phyloP scores from a whole-genome alignment of 2,797 vertebrate species.

The Acanthis flammea region DNA sequence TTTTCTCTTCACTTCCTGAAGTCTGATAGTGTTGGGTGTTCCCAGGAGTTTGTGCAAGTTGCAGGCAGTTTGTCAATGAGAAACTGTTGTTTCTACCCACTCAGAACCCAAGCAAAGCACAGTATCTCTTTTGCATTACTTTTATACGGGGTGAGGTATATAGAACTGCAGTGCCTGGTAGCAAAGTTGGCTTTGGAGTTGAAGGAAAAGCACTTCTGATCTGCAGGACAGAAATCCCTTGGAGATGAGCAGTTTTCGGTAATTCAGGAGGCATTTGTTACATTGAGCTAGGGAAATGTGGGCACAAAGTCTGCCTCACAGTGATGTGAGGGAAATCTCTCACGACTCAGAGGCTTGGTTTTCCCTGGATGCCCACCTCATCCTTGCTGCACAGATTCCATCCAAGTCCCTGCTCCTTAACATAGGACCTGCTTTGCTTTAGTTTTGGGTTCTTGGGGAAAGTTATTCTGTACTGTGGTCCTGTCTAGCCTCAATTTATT shows the following conservation, averaged over 20 bases:
- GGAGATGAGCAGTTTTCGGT: not conserved
- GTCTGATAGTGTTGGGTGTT: not conserved
- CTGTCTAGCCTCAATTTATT: not conserved
- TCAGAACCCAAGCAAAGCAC: not conserved
- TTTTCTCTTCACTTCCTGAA: not conserved
- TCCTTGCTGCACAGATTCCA: not conserved
- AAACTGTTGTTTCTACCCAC: not conserved
- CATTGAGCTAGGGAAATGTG: not conserved
- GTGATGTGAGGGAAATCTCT: not conserved
- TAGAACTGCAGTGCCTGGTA: not conserved
- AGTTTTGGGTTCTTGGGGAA: not conserved
- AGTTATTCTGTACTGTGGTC: not conserved
- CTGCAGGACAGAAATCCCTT: not conserved
- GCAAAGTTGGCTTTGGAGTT: not conserved
- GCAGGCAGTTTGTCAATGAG: not conserved
- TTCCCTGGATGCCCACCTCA: not conserved
- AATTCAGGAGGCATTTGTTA: not conserved
- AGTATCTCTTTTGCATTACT: not conserved
- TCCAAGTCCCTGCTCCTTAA: not conserved
- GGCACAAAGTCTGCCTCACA: not conserved
- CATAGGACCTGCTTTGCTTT: not conserved
- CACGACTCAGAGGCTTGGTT: not conserved
- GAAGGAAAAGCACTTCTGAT: not conserved
- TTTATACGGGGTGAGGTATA: not conserved
- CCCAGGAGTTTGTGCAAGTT: not conserved